Conservation (phyloP, 2,888 invertebrate species). For the Drosophila hawaiiensis region DNA sequence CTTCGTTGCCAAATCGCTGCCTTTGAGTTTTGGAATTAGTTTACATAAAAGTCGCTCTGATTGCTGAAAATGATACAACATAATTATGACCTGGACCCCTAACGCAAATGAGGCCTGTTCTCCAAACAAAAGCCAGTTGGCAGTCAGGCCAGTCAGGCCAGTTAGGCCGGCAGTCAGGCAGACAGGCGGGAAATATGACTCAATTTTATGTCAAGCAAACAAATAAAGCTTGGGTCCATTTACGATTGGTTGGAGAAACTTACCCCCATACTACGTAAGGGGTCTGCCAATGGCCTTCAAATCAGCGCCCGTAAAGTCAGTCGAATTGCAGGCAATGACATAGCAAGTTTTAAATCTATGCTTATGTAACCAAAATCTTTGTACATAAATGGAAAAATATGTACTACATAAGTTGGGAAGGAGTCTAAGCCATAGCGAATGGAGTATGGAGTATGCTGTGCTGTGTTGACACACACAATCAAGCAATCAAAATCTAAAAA, state of each 20-base stretch:
- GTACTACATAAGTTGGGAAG: slow-evolving; percentile 9
- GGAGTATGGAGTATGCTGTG: background rate
- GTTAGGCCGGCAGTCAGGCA: background rate
- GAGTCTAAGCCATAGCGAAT: background rate
- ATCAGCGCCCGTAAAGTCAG: slow-evolving; percentile 50
- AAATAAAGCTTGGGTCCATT: slow-evolving; percentile 23
- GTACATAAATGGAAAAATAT: slow-evolving; percentile 17
- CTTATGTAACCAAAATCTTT: slow-evolving; percentile 52
- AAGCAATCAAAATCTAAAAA: slow-evolving; percentile 82
- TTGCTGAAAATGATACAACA: slow-evolving; percentile 75
- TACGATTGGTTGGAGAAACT: background rate
- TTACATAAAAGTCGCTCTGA: slow-evolving; percentile 66
- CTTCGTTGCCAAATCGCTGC: slow-evolving; percentile 45
- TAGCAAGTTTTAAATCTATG: slow-evolving; percentile 52
- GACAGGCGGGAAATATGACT: slow-evolving; percentile 2
- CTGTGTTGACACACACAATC: slow-evolving; percentile 78
- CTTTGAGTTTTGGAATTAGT: slow-evolving; percentile 45
- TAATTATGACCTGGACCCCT: slow-evolving; percentile 56
- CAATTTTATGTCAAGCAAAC: slow-evolving; percentile 65
- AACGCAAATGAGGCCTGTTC: slow-evolving; percentile 29
- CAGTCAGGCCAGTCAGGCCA: no score
- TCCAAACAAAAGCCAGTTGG: slow-evolving; percentile 36
- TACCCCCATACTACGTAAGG: background rate
- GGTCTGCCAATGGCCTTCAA: slow-evolving; percentile 32
- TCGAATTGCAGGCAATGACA: slow-evolving; percentile 45